Percentiles rank a stretch among this genome's conserved stretches.
These are phyloP conservation scores for Sarotherodon lohbergeri DNA, from an alignment of 2,113 vertebrate species.

Conservation along the genomic window DNA sequence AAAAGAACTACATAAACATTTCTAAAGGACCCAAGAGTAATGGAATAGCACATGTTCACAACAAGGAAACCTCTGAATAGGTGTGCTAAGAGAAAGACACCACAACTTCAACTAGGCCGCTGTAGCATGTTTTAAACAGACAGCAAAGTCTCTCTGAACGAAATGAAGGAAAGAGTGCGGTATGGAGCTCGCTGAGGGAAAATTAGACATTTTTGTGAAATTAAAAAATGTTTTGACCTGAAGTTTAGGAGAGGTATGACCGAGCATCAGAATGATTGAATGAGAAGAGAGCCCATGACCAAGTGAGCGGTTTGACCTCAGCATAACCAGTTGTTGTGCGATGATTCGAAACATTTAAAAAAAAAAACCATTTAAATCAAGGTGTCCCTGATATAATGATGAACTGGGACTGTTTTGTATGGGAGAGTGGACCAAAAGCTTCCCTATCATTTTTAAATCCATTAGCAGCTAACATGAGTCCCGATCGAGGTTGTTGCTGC, in stretches of 20 bases:
- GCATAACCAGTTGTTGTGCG: not conserved
- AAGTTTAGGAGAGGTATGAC: not conserved
- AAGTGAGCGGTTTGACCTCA: not conserved
- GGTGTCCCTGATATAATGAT: not conserved
- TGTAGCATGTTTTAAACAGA: not conserved
- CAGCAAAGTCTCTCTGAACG: not conserved
- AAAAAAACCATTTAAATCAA: not conserved
- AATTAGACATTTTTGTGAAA: not conserved
- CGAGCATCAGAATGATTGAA: not conserved
- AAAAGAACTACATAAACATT: not conserved
- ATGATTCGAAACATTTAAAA: not conserved
- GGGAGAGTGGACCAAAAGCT: not conserved
- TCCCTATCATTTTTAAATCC: not conserved
- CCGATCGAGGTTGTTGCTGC: not conserved
- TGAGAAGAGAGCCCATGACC: not conserved
- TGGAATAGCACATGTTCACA: not conserved
- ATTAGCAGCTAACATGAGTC: not conserved
- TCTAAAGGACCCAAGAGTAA: not conserved
- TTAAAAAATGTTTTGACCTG: not conserved
- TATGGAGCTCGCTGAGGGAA: not conserved
- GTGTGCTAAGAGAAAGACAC: not conserved
- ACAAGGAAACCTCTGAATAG: not conserved
- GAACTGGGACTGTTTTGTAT: not conserved
- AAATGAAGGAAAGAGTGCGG: not conserved
- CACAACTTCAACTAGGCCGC: not conserved